Conservation (phyloP, 2,797 vertebrate species). For the Cygnus olor region DNA sequence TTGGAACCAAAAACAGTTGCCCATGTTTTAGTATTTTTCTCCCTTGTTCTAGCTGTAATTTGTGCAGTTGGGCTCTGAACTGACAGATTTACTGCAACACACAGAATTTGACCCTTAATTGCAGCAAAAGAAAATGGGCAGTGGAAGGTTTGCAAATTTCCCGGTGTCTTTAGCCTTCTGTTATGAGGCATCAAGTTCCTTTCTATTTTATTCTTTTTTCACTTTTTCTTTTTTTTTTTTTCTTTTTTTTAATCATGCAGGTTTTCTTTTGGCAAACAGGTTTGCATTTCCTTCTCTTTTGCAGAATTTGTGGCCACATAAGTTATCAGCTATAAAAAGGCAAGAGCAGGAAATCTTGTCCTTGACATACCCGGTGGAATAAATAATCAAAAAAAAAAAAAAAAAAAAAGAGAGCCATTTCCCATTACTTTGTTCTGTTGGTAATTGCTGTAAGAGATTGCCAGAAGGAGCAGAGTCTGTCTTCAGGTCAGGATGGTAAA, state of each 20-base stretch:
- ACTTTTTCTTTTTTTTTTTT: background rate
- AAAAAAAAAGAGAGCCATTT: conserved; percentile 7
- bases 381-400: background rate
- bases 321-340: conserved; percentile 47
- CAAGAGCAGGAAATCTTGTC: conserved; percentile 49
- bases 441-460: background rate
- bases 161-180: background rate
- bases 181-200: background rate
- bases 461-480: conserved; percentile 1
- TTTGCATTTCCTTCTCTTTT: conserved; percentile 33
- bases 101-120: background rate
- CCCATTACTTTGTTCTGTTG: conserved; percentile 52
- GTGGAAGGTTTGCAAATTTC: background rate
- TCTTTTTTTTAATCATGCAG: background rate
- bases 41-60: background rate
- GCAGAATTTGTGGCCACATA: background rate
- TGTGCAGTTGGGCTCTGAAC: background rate
- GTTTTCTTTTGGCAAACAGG: conserved; percentile 1
- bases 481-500: background rate
- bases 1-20: background rate
- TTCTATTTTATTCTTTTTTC: background rate
- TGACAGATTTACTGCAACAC: background rate
- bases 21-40: background rate
- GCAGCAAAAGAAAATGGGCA: background rate
- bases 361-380: background rate